Conservation (phyloP, 2,797 vertebrate species). For the Tinamus major region DNA sequence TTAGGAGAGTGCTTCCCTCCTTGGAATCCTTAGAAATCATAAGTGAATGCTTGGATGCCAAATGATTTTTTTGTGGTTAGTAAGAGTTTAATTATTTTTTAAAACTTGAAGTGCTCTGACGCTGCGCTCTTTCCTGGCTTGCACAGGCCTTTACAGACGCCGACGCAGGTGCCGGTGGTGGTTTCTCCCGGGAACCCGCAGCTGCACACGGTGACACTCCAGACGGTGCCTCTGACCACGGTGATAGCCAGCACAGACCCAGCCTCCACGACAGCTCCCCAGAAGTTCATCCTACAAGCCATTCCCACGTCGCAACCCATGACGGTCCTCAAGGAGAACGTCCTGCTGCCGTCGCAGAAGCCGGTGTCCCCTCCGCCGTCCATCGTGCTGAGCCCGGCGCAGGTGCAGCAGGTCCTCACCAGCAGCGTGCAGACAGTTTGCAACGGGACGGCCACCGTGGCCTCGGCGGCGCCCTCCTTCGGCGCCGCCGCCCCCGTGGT, state of each 20-base stretch:
- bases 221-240: constrained; percentile 86
- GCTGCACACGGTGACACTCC: constrained; percentile 86
- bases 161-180: constrained; percentile 83
- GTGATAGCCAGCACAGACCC: constrained; percentile 86
- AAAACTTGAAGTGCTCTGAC: constrained; percentile 6
- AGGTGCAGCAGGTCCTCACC: constrained; percentile 81
- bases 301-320: constrained; percentile 84
- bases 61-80: not conserved
- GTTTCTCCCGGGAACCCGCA: constrained; percentile 81
- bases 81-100: not conserved
- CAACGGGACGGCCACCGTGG: constrained; percentile 78
- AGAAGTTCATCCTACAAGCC: constrained; percentile 87
- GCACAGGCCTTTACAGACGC: constrained; percentile 80
- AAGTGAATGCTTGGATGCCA: not conserved
- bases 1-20: not conserved
- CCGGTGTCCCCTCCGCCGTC: constrained; percentile 78
- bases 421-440: constrained; percentile 80
- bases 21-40: not conserved
- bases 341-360: constrained; percentile 79
- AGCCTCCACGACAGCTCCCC: constrained; percentile 72
- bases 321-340: constrained; percentile 85
- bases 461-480: constrained; percentile 79
- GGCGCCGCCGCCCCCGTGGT: constrained; percentile 76
- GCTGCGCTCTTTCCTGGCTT: constrained; percentile 44
- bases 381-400: constrained; percentile 79